phyloP scores from a whole-genome alignment of 1,140 invertebrate genomes.

The Calephelis nemesis region DNA sequence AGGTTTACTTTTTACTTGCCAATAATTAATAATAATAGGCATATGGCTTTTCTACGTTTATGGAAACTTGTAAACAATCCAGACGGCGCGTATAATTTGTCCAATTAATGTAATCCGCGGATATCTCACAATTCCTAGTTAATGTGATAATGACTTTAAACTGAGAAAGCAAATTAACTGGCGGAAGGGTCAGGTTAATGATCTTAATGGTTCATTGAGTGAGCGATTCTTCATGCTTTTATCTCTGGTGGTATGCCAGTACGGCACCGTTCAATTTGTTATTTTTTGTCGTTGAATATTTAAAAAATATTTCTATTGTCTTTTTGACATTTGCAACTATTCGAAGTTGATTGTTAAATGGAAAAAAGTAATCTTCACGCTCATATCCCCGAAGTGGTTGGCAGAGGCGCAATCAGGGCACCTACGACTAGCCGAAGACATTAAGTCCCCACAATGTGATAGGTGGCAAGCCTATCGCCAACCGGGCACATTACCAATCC shows the following conservation, averaged over 20 bases:
- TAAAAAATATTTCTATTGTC: neutral
- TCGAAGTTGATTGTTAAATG: too few relatives aligned
- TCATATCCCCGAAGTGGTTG: too few relatives aligned
- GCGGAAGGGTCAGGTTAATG: conserved; percentile 31
- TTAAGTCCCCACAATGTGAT: too few relatives aligned
- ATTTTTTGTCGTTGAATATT: neutral
- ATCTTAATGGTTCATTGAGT: conserved; percentile 31
- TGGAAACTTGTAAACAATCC: conserved; percentile 9
- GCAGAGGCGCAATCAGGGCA: too few relatives aligned
- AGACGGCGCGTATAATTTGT: conserved; percentile 1
- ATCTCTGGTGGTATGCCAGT: neutral
- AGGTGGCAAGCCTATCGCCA: too few relatives aligned
- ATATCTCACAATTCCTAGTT: conserved; percentile 12
- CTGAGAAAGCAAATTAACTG: conserved; percentile 17
- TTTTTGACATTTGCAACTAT: too few relatives aligned
- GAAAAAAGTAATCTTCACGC: too few relatives aligned
- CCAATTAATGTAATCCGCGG: conserved; percentile 12
- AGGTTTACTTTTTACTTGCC: neutral
- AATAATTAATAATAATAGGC: neutral
- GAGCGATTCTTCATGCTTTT: conserved; percentile 26
- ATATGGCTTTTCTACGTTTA: neutral
- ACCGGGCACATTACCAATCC: too few relatives aligned
- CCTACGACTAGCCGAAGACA: too few relatives aligned
- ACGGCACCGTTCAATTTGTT: neutral
- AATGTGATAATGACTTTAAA: conserved; percentile 15